These are phyloP conservation scores for Triops longicaudatus DNA, from an alignment of 1,140 invertebrate species.

Conservation along the genomic window DNA sequence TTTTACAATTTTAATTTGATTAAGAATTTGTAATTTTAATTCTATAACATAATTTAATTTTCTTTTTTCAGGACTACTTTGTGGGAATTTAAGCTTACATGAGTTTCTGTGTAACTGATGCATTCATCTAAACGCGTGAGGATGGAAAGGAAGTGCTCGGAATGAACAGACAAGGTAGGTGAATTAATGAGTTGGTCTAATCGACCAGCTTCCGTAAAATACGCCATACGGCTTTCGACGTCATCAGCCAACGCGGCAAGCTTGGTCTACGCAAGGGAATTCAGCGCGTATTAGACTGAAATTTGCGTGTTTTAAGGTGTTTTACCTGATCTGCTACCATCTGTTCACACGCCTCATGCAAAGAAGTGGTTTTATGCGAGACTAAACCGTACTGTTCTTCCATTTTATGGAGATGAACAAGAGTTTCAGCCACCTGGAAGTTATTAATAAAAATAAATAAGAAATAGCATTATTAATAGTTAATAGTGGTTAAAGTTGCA, in stretches of 20 bases:
- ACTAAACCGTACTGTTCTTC: constrained; percentile 72
- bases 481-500: too few relatives aligned
- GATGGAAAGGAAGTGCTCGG: constrained; percentile 69
- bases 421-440: constrained; percentile 56
- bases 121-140: constrained; percentile 78
- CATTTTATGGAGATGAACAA: constrained; percentile 60
- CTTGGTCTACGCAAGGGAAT: constrained; percentile 47
- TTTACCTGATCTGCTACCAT: constrained; percentile 69
- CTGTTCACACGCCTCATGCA: constrained; percentile 83
- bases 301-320: background rate
- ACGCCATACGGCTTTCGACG: constrained; percentile 68
- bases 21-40: too few relatives aligned
- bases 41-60: too few relatives aligned
- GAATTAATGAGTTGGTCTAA: constrained; percentile 69
- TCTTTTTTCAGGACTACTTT: too few relatives aligned
- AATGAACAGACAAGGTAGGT: constrained; percentile 67
- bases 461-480: constrained; percentile 19
- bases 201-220: constrained; percentile 75
- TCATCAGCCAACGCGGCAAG: constrained; percentile 67
- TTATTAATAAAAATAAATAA: constrained; percentile 18
- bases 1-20: too few relatives aligned
- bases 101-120: constrained; percentile 69
- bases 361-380: constrained; percentile 77
- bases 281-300: background rate
- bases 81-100: constrained; percentile 60